Conservation (phyloP, 2,113 vertebrate genomes). For the Tinamus guttatus region DNA sequence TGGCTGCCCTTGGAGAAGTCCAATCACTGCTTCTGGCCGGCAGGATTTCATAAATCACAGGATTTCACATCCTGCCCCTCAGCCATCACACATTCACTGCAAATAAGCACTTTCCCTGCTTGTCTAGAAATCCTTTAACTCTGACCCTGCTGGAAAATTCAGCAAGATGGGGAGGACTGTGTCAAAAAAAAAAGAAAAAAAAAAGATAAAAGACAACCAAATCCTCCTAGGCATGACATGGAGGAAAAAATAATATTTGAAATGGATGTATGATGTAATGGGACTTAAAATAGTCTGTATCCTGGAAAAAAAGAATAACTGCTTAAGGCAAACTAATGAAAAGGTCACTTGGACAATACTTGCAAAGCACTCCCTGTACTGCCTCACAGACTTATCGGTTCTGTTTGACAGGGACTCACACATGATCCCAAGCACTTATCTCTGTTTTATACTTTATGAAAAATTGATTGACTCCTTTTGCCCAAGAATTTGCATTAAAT, state of each 20-base stretch:
- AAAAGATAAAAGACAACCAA: not conserved
- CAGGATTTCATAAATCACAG: slow-evolving; percentile 5
- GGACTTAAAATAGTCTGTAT: slow-evolving; percentile 64
- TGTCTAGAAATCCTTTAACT: slow-evolving; percentile 29
- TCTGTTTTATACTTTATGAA: slow-evolving; percentile 75
- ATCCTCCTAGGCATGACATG: slow-evolving; percentile 7
- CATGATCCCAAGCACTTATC: slow-evolving; percentile 72
- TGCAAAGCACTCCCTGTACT: slow-evolving; percentile 58
- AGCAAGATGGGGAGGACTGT: not conserved
- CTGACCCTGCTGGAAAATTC: not conserved
- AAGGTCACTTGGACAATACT: slow-evolving; percentile 66
- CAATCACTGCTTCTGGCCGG: slow-evolving; percentile 20
- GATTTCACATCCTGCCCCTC: slow-evolving; percentile 16
- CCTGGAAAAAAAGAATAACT: slow-evolving; percentile 62
- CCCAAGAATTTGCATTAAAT: slow-evolving; percentile 55
- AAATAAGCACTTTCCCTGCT: not conserved
- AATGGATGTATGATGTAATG: slow-evolving; percentile 54
- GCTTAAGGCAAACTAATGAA: slow-evolving; percentile 68
- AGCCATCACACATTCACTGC: not conserved
- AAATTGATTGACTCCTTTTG: slow-evolving; percentile 77
- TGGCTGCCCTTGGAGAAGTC: not conserved
- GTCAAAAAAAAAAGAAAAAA: not conserved
- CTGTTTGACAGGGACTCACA: slow-evolving; percentile 69
- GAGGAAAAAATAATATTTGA: slow-evolving; percentile 51
- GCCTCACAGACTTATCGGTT: slow-evolving; percentile 59